These are phyloP conservation scores for Drosophila maculinotata DNA, from an alignment of 2,888 invertebrate species.

Conservation along the genomic window DNA sequence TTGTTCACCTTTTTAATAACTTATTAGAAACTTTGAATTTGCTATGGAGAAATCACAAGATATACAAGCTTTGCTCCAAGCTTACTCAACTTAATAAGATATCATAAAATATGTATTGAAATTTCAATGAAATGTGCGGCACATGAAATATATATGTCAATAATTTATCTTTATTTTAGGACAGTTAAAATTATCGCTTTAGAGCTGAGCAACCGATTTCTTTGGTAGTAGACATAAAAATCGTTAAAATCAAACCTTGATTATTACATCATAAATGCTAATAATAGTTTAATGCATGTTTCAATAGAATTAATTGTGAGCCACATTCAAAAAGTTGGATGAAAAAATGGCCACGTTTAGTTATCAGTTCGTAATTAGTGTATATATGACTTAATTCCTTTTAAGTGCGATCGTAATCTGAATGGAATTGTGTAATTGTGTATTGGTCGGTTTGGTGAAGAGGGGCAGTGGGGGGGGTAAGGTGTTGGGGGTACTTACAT, in stretches of 20 bases:
- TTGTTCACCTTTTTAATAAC: no score
- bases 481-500: slow-evolving; percentile 80
- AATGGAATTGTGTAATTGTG: slow-evolving; percentile 24
- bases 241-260: not conserved
- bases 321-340: slow-evolving; percentile 3
- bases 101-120: not conserved
- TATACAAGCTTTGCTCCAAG: no score
- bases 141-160: not conserved
- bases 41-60: no score
- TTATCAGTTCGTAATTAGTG: slow-evolving; percentile 36
- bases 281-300: not conserved
- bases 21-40: no score
- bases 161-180: not conserved
- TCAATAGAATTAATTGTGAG: slow-evolving; percentile 14
- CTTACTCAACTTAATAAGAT: not conserved
- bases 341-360: not conserved
- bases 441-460: no score
- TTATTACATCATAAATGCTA: slow-evolving; percentile 1
- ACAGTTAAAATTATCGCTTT: not conserved
- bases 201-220: not conserved
- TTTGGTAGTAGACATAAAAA: no score
- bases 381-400: slow-evolving; percentile 26
- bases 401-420: slow-evolving; percentile 28
- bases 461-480: no score
- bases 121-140: not conserved